Evolutionary conservation across 64 coral and sea anemone genomes (phyloP), one percentile per base, ranked within the genome.

Genomic region (Stichodactyla mertensii): DNA sequence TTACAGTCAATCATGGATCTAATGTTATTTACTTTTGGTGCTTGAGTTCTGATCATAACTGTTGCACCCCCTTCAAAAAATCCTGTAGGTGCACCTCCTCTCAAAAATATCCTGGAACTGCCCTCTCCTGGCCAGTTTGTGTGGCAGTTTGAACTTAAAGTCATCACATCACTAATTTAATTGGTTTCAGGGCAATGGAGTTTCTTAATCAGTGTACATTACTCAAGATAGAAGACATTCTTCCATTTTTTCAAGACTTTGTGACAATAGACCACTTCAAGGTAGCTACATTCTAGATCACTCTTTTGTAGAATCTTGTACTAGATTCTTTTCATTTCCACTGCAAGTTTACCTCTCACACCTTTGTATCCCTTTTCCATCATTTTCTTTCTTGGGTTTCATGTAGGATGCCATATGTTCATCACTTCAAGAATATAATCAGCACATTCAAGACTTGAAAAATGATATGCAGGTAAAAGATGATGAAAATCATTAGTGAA

Each of bases 171-270:
- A 78, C 60, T 0, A 71, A 78, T 87, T 87, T 78, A 54, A 20
- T 55, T 54, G 20, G 24, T 60, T 89, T 6, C 53, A 93, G 92
- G 84, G 94, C 94, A 13, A 97, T 97, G 94, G 94, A 97, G 59
- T 97, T 97, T 88, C 74, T 97, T 57, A 97, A 90, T 79, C 94
- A 97, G 26, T 93, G 94, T 79, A 55, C 77, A 71, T 86, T 97
- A 36, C 82, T 97, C 0, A 97, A 97, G 55, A 97, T 97, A 78
- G 94, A 97, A 85, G 94, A 97, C 16, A 97, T 97, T 52, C 94
- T 97, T 79, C 94, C 94, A 5, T 97, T 97, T 81, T 97, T 97
- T 70, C 94, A 97, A 86, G 94, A 97, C 88, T 97, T 97, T 93
- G 94, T 97, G 55, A 97, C 94, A 26, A 97, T 97, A 54, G 87